These are phyloP conservation scores for Xiphophorus birchmanni DNA, from an alignment of 2,797 vertebrate species.

Conservation along the genomic window DNA sequence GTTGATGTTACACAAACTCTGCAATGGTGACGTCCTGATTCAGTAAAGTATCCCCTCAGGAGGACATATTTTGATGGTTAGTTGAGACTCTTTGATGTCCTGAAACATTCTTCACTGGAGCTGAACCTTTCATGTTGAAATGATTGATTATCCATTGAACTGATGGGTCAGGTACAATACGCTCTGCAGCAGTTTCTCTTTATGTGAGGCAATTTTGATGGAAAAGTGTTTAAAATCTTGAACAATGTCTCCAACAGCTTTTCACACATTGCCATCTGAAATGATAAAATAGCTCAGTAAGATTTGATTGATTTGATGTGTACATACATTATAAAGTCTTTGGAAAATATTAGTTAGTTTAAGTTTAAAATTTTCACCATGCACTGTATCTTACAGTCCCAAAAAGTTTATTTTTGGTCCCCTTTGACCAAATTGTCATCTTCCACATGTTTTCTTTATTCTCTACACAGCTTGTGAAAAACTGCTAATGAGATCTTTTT, in stretches of 20 bases:
- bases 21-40: background rate
- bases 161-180: background rate
- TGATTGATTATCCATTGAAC: background rate
- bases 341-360: background rate
- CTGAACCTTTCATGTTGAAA: background rate
- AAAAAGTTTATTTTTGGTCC: background rate
- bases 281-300: background rate
- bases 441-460: background rate
- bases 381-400: background rate
- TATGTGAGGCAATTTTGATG: background rate
- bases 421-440: background rate
- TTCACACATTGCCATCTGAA: background rate
- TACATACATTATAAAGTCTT: background rate
- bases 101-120: background rate
- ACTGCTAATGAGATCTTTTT: background rate
- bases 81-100: background rate
- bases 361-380: background rate
- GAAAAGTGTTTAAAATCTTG: background rate
- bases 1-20: background rate
- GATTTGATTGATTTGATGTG: background rate
- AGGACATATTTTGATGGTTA: background rate
- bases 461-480: background rate
- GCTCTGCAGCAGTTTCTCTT: background rate
- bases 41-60: background rate
- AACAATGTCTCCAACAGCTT: background rate